phyloP scores from a whole-genome alignment of 2,113 vertebrate species.

The Sinocyclocheilus maitianheensis region DNA sequence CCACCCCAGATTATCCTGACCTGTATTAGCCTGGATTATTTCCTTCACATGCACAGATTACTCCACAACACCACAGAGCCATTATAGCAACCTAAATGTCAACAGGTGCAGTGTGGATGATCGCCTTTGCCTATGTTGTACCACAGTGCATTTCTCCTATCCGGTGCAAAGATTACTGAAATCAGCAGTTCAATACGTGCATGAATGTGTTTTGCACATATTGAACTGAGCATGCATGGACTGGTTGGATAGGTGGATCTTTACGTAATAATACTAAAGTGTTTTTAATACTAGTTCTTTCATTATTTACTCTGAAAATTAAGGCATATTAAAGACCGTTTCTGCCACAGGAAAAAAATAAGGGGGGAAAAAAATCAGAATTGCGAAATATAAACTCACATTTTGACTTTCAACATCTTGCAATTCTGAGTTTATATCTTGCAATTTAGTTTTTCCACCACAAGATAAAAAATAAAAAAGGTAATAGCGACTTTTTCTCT shows the following conservation, averaged over 20 bases:
- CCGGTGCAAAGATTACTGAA: background rate
- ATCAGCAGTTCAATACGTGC: background rate
- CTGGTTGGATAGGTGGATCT: background rate
- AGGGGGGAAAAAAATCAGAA: too few species aligned
- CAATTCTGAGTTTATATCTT: too few species aligned
- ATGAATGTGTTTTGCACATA: background rate
- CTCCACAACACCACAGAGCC: background rate
- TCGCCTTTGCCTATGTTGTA: background rate
- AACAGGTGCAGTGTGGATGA: background rate
- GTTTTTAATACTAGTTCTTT: background rate
- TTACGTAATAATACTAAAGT: background rate
- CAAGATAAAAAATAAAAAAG: too few species aligned
- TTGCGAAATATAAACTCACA: too few species aligned
- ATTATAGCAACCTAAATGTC: conserved; percentile 14
- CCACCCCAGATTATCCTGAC: conserved; percentile 32
- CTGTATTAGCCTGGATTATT: conserved; percentile 31
- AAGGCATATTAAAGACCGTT: background rate
- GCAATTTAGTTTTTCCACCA: too few species aligned
- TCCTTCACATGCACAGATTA: conserved; percentile 6
- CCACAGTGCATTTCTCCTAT: background rate
- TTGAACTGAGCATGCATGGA: background rate
- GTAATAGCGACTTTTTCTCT: too few species aligned
- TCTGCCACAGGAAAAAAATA: too few species aligned
- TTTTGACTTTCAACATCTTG: too few species aligned
- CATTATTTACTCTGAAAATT: background rate